phyloP scores from a whole-genome alignment of 2,888 invertebrate genomes.

The Leuctra nigra region DNA sequence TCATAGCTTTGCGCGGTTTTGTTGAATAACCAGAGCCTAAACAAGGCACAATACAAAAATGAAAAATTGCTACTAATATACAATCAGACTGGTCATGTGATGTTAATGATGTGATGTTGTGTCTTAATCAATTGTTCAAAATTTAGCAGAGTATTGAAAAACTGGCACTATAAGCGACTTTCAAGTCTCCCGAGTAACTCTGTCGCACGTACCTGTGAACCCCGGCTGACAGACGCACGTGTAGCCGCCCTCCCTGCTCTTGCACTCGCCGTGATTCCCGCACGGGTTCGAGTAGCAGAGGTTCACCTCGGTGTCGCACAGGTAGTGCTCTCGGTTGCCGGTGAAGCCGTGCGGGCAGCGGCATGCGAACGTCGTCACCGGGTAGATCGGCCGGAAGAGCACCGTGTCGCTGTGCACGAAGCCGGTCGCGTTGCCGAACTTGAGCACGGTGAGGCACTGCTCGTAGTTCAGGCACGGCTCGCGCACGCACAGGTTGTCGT shows the following conservation, averaged over 20 bases:
- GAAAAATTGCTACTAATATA: too few relatives aligned
- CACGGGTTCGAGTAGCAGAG: conserved; percentile 95
- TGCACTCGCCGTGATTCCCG: conserved; percentile 77
- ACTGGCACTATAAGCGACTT: too few relatives aligned
- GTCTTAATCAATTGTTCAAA: too few relatives aligned
- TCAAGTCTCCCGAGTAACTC: too few relatives aligned
- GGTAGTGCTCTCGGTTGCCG: conserved; percentile 78
- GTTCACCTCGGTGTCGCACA: conserved; percentile 95
- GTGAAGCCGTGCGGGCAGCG: conserved; percentile 88
- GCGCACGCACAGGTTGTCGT: conserved; percentile 91
- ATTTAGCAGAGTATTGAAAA: too few relatives aligned
- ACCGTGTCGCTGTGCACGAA: conserved; percentile 86
- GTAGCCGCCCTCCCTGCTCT: conserved; percentile 83
- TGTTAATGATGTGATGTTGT: too few relatives aligned
- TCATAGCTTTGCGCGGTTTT: too few relatives aligned
- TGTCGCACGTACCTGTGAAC: conserved; percentile 57
- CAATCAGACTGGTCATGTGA: too few relatives aligned
- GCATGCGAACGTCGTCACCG: conserved; percentile 89
- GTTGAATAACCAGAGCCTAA: too few relatives aligned
- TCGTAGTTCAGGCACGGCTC: conserved; percentile 95
- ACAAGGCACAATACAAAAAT: too few relatives aligned
- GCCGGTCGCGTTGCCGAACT: conserved; percentile 87
- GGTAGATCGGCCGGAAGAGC: conserved; percentile 89
- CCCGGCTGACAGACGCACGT: conserved; percentile 75
- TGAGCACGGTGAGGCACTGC: conserved; percentile 82